Conservation (phyloP, 1,140 invertebrate genomes). For the Homarus americanus region DNA sequence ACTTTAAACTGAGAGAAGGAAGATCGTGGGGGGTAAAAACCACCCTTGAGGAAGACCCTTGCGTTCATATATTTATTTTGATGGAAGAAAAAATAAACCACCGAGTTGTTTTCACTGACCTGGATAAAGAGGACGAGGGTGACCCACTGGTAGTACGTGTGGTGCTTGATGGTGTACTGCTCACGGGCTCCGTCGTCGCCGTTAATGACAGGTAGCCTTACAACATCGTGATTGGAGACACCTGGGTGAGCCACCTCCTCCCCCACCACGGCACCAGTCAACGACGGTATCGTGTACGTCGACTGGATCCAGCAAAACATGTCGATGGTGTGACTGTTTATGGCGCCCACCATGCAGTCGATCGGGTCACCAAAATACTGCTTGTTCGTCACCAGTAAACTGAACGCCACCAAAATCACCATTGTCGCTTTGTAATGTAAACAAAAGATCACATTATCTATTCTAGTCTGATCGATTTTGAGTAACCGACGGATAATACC, state of each 20-base stretch:
- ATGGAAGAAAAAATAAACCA: no score
- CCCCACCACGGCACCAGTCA: slow-evolving; percentile 83
- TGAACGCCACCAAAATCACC: slow-evolving; percentile 92
- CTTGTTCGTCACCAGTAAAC: slow-evolving; percentile 92
- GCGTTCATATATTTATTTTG: no score
- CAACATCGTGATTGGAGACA: slow-evolving; percentile 77
- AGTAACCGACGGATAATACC: slow-evolving; percentile 93
- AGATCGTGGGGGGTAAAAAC: no score
- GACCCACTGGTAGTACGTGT: slow-evolving; percentile 98
- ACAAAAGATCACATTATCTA: slow-evolving; percentile 96
- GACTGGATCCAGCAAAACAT: slow-evolving; percentile 98
- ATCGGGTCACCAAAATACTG: slow-evolving; percentile 97
- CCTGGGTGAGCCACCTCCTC: slow-evolving; percentile 80
- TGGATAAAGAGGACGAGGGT: slow-evolving; percentile 96
- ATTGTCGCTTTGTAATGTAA: slow-evolving; percentile 97
- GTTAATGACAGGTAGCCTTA: background rate
- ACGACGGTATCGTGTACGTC: slow-evolving; percentile 91
- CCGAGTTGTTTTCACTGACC: slow-evolving; percentile 77
- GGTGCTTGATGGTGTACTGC: slow-evolving; percentile 87
- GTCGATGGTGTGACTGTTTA: slow-evolving; percentile 87
- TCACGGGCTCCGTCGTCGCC: slow-evolving; percentile 74
- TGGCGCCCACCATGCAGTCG: slow-evolving; percentile 91
- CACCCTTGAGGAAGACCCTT: no score
- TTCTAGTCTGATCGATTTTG: slow-evolving; percentile 93
- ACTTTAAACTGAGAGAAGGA: no score